Conservation (phyloP, 1,140 invertebrate species). For the Glossosoma conforme region DNA sequence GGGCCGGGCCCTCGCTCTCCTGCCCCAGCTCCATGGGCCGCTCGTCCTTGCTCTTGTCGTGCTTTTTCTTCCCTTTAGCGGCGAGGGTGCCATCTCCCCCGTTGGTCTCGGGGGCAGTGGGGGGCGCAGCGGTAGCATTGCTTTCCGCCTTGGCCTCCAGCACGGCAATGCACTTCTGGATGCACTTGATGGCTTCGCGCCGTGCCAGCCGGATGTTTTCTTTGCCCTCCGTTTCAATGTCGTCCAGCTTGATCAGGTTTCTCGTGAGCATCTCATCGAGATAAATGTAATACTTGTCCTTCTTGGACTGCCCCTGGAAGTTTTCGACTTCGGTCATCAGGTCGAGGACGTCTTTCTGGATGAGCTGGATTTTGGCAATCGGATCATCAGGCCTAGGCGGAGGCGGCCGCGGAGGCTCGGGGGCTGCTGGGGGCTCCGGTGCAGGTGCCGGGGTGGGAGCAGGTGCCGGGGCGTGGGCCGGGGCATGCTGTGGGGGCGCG, state of each 20-base stretch:
- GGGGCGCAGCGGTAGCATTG: constrained; percentile 35
- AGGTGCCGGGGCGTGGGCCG: constrained; percentile 34
- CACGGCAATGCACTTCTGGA: constrained; percentile 78
- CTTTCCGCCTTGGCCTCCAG: constrained; percentile 68
- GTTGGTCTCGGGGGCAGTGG: constrained; percentile 31
- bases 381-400: constrained; percentile 58
- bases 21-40: constrained; percentile 33
- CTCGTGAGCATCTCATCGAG: constrained; percentile 94
- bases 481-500: constrained; percentile 32
- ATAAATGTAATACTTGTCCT: constrained; percentile 82
- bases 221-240: constrained; percentile 86
- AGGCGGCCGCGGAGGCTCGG: constrained; percentile 35
- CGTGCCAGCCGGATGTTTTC: constrained; percentile 81
- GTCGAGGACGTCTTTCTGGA: constrained; percentile 75
- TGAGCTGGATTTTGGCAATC: constrained; percentile 70
- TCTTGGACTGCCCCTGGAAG: constrained; percentile 65
- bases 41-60: constrained; percentile 48
- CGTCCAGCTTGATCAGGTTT: constrained; percentile 84
- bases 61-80: constrained; percentile 36
- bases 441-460: constrained; percentile 35
- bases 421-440: constrained; percentile 35
- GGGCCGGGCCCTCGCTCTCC: constrained; percentile 7
- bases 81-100: constrained; percentile 33
- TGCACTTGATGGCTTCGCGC: constrained; percentile 81
- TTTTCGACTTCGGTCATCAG: constrained; percentile 72